Base-by-base conservation (phyloP, 1,140 invertebrate genomes). In the Eumeta japonica region DNA sequence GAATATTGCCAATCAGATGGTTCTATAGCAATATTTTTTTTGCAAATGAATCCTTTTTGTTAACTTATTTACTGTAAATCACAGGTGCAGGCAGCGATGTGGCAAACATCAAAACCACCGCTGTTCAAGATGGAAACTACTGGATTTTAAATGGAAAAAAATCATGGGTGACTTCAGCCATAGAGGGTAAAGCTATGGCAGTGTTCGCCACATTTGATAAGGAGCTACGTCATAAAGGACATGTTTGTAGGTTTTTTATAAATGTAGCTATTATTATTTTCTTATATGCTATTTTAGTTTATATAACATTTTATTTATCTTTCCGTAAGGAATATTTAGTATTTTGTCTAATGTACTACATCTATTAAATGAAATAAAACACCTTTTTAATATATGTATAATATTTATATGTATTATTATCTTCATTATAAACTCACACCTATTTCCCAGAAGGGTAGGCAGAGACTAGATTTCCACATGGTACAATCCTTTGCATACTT, bases 141-240 rank as follows among this genome's bases (percentile, higher is more conserved):
- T 90, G 81, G 78, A 53, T 88, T 3, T 55, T 91, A 19, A 90
- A 88, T 73, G 89, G 89, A 28, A 87, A 83, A 37, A 92, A 92
- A 65, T 81, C 84, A 10, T 88, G 86, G 86, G 88, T 90, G 10
- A 89, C 88, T 1, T 90, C 86, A 55, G 86, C 82, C 1, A 79
- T 81, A 45, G 85, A 89, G 62, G 81, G 86, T 1, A 78, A 83
- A 43, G 87, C 85, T 2, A 63, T 79, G 9, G 77, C 87, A 13
- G 79, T 90, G 14, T 89, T 91, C 75, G 89, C 88, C 3, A 88
- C 85, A 16, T 81, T 86, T 18, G 84, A 90, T 53, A 87, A 84
- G 50, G 65, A 65, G 17, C 65, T 82, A 34, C 85, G 84, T 47
- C 87, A 92, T 57, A 88, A 73, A 32, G 68, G 65, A 29, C 45